A percentile compares a stretch with the other conserved stretches of the same genome.
Evolutionary conservation across 2,888 invertebrate genomes (phyloP).

Genomic region (Diadromus collaris): DNA sequence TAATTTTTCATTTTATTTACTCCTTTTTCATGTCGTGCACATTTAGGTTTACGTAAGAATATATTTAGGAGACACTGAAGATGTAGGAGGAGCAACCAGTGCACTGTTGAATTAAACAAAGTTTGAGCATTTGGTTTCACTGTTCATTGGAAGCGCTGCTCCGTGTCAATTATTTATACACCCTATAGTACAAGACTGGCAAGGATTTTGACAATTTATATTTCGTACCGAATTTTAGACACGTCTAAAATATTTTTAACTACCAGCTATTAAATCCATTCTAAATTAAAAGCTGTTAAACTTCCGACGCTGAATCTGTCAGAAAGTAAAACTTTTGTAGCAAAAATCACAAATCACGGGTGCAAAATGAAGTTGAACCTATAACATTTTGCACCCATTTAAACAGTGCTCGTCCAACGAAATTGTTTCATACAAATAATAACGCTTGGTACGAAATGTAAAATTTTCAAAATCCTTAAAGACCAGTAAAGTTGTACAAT

Average conservation of each 20-base stretch:
- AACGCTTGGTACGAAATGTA: background rate
- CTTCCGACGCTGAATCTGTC: background rate
- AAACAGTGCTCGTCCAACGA: background rate
- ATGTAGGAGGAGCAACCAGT: constrained; percentile 55
- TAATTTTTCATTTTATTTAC: constrained; percentile 33
- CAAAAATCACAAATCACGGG: background rate
- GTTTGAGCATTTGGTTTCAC: constrained; percentile 50
- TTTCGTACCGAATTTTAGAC: background rate
- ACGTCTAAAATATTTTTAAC: background rate
- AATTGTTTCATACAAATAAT: background rate
- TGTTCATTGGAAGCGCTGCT: constrained; percentile 54
- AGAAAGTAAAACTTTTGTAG: background rate
- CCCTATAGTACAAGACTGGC: constrained; percentile 42
- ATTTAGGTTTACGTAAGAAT: constrained; percentile 38
- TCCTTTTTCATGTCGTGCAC: constrained; percentile 22
- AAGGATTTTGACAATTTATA: constrained; percentile 1
- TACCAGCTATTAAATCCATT: too few species aligned
- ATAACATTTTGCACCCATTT: background rate
- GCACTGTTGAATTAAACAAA: constrained; percentile 45
- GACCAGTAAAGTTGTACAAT: background rate
- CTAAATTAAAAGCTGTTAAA: background rate
- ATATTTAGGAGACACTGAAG: constrained; percentile 40
- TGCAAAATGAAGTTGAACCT: background rate
- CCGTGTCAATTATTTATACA: constrained; percentile 52
- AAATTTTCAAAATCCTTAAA: background rate